Conservation (phyloP, 2,797 vertebrate genomes). For the Falco concolor region DNA sequence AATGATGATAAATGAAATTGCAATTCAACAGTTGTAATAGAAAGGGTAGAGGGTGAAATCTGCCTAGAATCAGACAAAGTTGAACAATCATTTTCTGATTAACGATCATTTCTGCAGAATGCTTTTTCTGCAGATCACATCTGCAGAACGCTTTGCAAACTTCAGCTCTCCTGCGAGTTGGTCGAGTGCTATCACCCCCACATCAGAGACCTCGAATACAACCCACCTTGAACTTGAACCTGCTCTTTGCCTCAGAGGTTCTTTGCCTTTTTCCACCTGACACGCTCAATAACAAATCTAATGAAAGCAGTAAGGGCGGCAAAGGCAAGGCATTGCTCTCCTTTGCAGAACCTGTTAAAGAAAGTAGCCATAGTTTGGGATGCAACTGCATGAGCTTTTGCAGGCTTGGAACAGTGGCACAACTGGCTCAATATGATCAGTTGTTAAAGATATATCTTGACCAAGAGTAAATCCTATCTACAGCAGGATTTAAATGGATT, state of each 20-base stretch:
- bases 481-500: not conserved
- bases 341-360: not conserved
- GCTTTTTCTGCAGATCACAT: not conserved
- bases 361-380: not conserved
- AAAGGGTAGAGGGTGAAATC: slow-evolving; percentile 36
- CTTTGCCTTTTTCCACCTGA: not conserved
- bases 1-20: slow-evolving; percentile 51
- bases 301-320: not conserved
- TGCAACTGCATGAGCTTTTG: not conserved
- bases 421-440: not conserved
- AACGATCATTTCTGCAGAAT: not conserved
- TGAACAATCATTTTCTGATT: slow-evolving; percentile 55
- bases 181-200: not conserved
- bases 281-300: not conserved
- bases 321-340: not conserved
- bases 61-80: not conserved
- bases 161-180: not conserved
- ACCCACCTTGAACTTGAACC: not conserved
- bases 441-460: slow-evolving; percentile 7
- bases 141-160: not conserved
- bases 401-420: not conserved
- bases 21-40: slow-evolving; percentile 22
- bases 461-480: not conserved
- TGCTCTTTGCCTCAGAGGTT: not conserved
- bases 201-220: not conserved